Base-by-base conservation (phyloP, 2,888 invertebrate genomes). In the Agrochola litura region DNA sequence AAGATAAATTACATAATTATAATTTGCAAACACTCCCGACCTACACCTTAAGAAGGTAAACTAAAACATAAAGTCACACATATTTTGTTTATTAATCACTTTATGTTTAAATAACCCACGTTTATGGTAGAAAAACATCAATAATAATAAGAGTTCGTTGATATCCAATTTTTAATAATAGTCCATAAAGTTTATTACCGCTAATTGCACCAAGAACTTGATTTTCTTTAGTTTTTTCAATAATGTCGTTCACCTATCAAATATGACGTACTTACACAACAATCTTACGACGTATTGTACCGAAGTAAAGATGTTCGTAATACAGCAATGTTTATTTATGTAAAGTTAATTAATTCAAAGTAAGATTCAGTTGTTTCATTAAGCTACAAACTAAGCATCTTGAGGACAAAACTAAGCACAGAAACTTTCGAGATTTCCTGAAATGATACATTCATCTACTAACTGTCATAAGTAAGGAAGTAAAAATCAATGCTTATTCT, bases 121-220 rank as follows among this genome's bases (percentile, higher is more conserved):
- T 70, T 73, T 76, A 65, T 61, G n/a, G 12, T 73, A 64, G 46
- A 76, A 81, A 75, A 75, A 74, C 65, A 54, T 43, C 12, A 76
- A 76, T 73, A 76, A 64, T 52, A 63, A 64, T 52, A 58, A 37
- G 60, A 74, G 74, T 81, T 85, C 72, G 52, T 86, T 86, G 77
- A 68, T 77, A 79, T 52, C 67, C 73, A 86, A 78, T 80, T 84
- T 78, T 82, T 67, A 80, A 70, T 88, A 86, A 81, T 79, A 83
- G 72, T 70, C 71, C 64, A 79, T 88, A 78, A 83, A 82, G 41
- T 88, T 89, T 84, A 89, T 84, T 72, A 79, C 66, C 41, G 76
- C 60, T 90, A 89, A 90, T 90, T 87, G 83, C 87, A 71, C 37
- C 77, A 75, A 77, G 66, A 80, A 79, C 70, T 81, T 73, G 66